Evolutionary conservation across 2,113 vertebrate genomes (phyloP), one percentile per base, ranked within the genome.

Genomic region (Porphyrio hochstetteri): DNA sequence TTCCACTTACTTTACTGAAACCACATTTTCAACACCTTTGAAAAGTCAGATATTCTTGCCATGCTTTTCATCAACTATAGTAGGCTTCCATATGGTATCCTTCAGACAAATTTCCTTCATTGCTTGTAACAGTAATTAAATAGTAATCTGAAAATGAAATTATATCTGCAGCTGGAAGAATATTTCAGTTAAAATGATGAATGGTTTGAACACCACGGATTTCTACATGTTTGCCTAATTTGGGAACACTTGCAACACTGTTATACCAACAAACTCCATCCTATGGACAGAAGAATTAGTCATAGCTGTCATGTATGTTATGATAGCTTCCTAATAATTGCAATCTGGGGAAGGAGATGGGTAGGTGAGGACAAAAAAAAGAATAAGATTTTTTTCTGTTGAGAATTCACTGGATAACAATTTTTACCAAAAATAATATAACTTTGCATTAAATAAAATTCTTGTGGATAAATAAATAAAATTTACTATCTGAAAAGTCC

Each of bases 121-220:
- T 88, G 10, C 13, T 92, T 92, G 13, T 74, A 88, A 55, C 92
- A 95, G 80, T 96, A 97, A 96, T 92, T 86, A 95, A 95, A 93
- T 94, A 93, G 60, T 31, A 84, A 55, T 19, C 10, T 76, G 74
- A 93, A 96, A 96, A 95, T 92, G 28, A 88, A 92, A 93, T 96
- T 95, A 88, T 12, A n/a, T 29, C 53, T 88, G 80, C 87, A 94
- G 55, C 79, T 83, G 71, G 67, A 70, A 29, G 35, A 90, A 64
- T 88, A 81, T 50, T 93, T 88, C 61, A 75, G 25, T 82, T 88
- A 79, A 90, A 95, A 92, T 92, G 5, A 93, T 75, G 76, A 93
- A 67, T 71, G 42, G 16, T 35, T 96, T 92, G 35, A 93, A 40
- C 65, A 95, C 16, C 25, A 81, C 1, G 4, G 50, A 42, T 84